These are phyloP conservation scores for Stegodyphus dumicola DNA, from an alignment of 1,140 invertebrate species.

Conservation along the genomic window DNA sequence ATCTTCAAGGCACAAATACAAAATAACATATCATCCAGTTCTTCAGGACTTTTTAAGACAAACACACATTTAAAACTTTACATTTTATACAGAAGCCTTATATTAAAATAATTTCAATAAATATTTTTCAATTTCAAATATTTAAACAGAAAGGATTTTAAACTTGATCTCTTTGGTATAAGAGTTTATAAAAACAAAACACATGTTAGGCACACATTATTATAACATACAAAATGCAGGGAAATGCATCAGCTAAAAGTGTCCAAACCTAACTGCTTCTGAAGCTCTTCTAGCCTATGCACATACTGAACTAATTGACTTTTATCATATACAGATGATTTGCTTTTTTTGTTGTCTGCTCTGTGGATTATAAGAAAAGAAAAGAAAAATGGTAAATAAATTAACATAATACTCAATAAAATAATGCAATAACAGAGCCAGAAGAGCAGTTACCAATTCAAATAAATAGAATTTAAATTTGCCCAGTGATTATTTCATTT, in stretches of 20 bases:
- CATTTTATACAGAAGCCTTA: neutral
- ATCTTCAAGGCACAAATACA: conserved; percentile 27
- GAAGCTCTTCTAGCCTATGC: conserved; percentile 19
- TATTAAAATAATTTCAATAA: conserved; percentile 24
- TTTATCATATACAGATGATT: conserved; percentile 1
- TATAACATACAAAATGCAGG: neutral
- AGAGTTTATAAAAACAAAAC: conserved; percentile 13
- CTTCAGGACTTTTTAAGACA: neutral
- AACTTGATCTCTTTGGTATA: conserved; percentile 40
- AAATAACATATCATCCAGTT: conserved; percentile 10
- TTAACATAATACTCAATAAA: neutral
- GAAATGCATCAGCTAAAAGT: conserved; percentile 29
- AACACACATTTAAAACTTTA: conserved; percentile 14
- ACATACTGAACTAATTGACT: conserved; percentile 18
- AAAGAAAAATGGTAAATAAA: neutral
- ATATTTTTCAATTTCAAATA: neutral
- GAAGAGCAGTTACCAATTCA: too few relatives aligned
- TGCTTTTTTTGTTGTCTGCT: conserved; percentile 3
- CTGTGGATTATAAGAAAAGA: neutral
- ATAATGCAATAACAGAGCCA: neutral
- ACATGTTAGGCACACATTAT: conserved; percentile 2
- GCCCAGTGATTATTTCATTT: too few relatives aligned
- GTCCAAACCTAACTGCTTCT: conserved; percentile 43
- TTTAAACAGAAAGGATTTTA: neutral
- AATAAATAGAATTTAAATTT: too few relatives aligned